These are phyloP conservation scores for Pantherophis alleghaniensis DNA, from an alignment of 2,797 vertebrate genomes.

Conservation along the genomic window DNA sequence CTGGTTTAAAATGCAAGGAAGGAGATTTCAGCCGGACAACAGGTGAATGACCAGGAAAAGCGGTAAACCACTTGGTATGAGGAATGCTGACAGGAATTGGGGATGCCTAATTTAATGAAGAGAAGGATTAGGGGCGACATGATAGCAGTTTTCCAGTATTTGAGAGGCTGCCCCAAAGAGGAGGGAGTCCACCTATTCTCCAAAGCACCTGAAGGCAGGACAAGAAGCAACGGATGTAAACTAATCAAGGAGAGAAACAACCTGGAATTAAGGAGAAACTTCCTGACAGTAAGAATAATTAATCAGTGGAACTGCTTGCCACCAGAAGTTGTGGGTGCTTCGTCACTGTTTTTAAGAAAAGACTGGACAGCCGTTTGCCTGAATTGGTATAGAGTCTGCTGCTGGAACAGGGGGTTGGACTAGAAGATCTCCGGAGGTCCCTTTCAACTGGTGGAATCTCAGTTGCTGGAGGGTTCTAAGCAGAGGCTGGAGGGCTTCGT, in stretches of 20 bases:
- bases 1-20: not conserved
- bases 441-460: not conserved
- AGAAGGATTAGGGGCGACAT: not conserved
- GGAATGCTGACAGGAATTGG: not conserved
- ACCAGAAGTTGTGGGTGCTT: too few relatives aligned
- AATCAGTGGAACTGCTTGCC: too few relatives aligned
- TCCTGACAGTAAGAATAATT: too few relatives aligned
- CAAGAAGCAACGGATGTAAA: too few relatives aligned
- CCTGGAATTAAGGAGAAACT: too few relatives aligned
- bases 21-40: not conserved
- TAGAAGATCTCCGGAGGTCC: not conserved
- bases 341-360: too few relatives aligned
- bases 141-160: too few relatives aligned
- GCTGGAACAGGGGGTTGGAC: not conserved
- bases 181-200: too few relatives aligned
- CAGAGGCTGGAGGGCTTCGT: not conserved
- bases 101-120: accelerated
- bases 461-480: not conserved
- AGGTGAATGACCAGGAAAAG: not conserved
- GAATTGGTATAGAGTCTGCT: not conserved
- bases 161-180: too few relatives aligned
- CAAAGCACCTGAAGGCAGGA: too few relatives aligned
- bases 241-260: too few relatives aligned
- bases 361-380: too few relatives aligned
- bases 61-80: not conserved